phyloP scores from a whole-genome alignment of 2,113 vertebrate genomes.

The Plotosus lineatus region DNA sequence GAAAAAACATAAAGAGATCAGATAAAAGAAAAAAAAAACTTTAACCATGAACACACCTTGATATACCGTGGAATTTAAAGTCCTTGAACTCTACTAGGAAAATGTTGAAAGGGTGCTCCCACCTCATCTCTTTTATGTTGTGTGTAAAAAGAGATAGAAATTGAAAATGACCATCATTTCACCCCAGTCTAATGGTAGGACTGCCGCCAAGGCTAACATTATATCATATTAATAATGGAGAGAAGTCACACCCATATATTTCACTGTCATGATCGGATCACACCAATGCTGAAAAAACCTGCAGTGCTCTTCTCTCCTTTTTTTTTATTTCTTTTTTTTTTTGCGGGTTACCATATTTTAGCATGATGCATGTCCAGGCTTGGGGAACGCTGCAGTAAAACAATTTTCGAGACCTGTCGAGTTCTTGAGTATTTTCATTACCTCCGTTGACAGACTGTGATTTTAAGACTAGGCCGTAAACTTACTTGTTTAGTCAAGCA shows the following conservation, averaged over 20 bases:
- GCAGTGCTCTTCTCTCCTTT: background rate
- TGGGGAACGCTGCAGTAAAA: constrained; percentile 4
- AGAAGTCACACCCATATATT: constrained; percentile 27
- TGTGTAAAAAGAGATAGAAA: background rate
- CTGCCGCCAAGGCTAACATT: constrained; percentile 54
- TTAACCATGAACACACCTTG: background rate
- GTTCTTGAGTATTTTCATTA: too few species aligned
- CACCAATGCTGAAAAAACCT: constrained; percentile 30
- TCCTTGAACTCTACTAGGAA: constrained; percentile 34
- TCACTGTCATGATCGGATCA: constrained; percentile 23
- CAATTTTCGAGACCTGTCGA: background rate
- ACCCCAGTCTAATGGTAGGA: background rate
- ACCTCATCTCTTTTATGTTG: background rate
- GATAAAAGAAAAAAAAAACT: background rate
- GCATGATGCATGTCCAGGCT: constrained; percentile 23
- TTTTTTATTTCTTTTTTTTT: background rate
- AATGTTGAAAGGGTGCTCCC: background rate
- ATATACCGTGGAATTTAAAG: background rate
- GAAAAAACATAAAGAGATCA: background rate
- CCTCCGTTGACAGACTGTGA: too few species aligned
- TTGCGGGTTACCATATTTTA: background rate
- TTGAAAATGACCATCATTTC: constrained; percentile 44
- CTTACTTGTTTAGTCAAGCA: too few species aligned
- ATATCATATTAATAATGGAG: constrained; percentile 37
- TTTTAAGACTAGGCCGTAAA: too few species aligned